Percentiles rank a stretch among this genome's conserved stretches.
Conservation (phyloP, 2,888 invertebrate genomes). For the Drosophila barbarae region DNA sequence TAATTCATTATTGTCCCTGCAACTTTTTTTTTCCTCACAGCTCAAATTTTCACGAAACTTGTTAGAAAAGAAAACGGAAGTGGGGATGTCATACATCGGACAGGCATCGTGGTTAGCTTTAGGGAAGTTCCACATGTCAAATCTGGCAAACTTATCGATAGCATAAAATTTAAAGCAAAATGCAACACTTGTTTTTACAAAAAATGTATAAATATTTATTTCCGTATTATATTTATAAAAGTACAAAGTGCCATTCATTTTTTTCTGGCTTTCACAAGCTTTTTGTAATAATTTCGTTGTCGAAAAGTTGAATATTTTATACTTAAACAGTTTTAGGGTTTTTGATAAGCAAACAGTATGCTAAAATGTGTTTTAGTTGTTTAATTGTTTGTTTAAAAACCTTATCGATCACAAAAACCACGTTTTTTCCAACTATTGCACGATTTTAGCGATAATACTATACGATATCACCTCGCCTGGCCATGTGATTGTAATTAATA, state of each 20-base stretch:
- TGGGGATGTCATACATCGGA: neutral
- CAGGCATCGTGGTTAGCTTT: neutral
- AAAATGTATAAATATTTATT: neutral
- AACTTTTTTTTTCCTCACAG: neutral
- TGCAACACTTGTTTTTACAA: neutral
- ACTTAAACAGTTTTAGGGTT: no score
- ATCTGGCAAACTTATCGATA: neutral
- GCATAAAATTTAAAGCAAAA: neutral
- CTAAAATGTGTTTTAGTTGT: neutral
- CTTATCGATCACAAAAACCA: neutral
- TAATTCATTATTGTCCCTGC: neutral
- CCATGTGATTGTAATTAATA: conserved; percentile 36
- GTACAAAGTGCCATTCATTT: no score
- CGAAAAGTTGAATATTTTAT: neutral
- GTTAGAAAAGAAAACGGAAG: neutral
- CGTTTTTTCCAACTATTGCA: neutral
- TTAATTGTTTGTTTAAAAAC: neutral
- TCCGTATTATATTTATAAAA: no score
- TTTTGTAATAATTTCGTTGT: neutral
- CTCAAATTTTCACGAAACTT: neutral
- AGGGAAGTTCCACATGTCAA: neutral
- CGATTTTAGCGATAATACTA: neutral
- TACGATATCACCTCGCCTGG: conserved; percentile 14
- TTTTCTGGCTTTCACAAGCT: neutral
- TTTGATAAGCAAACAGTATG: no score